Evolutionary conservation across 2,113 vertebrate genomes (phyloP).

Genomic region (Bubo blakistoni): DNA sequence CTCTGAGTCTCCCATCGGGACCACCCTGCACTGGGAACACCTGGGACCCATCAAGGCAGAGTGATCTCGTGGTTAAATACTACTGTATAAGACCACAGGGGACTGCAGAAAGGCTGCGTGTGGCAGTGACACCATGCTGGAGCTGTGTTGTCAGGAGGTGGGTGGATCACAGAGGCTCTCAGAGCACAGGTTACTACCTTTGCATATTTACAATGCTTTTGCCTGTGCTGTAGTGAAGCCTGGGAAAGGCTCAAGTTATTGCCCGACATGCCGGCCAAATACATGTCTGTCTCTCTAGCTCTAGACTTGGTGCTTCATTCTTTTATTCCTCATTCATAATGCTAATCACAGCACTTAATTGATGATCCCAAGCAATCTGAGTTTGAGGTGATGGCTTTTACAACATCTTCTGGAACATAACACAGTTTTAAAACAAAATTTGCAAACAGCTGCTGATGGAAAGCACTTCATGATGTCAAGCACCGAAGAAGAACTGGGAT

Average conservation of each 20-base stretch:
- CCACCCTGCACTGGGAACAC: background rate
- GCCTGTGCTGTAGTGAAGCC: background rate
- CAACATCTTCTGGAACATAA: background rate
- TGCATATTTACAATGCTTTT: fast-evolving
- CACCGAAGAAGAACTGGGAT: background rate
- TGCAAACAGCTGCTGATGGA: background rate
- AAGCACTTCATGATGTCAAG: background rate
- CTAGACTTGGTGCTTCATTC: background rate
- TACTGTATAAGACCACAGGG: background rate
- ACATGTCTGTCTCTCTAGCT: background rate
- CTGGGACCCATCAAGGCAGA: background rate
- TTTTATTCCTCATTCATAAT: background rate
- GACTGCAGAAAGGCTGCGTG: background rate
- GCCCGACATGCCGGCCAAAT: fast-evolving
- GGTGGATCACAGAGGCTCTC: background rate
- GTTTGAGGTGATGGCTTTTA: background rate
- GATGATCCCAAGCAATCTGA: background rate
- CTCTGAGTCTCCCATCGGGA: background rate
- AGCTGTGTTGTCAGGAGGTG: background rate
- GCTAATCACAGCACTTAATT: fast-evolving
- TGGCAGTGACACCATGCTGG: background rate
- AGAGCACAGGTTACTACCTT: background rate
- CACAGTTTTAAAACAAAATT: background rate
- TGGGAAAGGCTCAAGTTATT: background rate
- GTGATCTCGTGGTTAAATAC: background rate